phyloP scores from a whole-genome alignment of 2,113 vertebrate species.

The Neogale vison region DNA sequence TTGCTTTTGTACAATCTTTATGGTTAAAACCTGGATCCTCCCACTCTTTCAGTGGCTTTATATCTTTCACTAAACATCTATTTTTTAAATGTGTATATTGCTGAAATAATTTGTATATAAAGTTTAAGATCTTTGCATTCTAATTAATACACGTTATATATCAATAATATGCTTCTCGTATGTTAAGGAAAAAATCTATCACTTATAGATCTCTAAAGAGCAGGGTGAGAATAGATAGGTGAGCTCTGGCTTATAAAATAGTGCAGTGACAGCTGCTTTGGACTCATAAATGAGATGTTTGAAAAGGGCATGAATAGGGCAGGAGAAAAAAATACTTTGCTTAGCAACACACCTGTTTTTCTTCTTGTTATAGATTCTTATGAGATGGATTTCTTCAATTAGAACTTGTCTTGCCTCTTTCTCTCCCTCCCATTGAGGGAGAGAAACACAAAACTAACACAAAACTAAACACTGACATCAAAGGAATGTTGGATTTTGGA shows the following conservation, averaged over 20 bases:
- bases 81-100: conserved; percentile 12
- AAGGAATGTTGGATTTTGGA: not conserved
- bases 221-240: not conserved
- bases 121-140: conserved; percentile 15
- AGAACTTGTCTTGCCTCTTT: not conserved
- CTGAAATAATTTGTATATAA: conserved; percentile 1
- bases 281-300: conserved; percentile 53
- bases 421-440: not conserved
- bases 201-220: not conserved
- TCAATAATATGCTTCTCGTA: not conserved
- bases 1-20: not conserved
- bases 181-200: not conserved
- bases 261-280: conserved; percentile 16
- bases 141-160: not conserved
- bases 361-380: conserved; percentile 40
- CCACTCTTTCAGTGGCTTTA: not conserved
- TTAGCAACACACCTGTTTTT: conserved; percentile 57
- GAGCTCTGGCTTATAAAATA: not conserved
- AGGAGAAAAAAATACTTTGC: conserved; percentile 42
- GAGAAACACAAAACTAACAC: too few species aligned
- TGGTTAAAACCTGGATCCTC: not conserved
- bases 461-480: not conserved
- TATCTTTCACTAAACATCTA: not conserved
- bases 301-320: conserved; percentile 48
- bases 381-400: conserved; percentile 19